Conservation (phyloP, 2,888 invertebrate genomes). For the Epistrophella euchroma region DNA sequence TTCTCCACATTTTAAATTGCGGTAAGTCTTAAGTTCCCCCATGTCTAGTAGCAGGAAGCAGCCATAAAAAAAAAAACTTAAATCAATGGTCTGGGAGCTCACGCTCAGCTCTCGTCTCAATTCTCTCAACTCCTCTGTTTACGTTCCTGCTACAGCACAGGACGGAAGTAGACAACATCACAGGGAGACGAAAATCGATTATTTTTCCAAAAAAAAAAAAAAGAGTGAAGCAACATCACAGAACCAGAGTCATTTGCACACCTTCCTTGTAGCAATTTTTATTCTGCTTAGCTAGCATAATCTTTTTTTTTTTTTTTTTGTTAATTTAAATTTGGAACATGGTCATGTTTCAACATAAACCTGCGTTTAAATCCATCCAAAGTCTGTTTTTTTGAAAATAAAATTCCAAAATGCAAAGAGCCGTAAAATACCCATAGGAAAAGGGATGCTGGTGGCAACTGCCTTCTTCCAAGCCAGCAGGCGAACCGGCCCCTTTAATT, state of each 20-base stretch:
- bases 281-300: conserved; percentile 26
- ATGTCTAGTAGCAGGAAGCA: conserved; percentile 30
- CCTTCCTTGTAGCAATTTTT: conserved; percentile 41
- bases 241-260: conserved; percentile 29
- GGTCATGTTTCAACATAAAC: conserved; percentile 10
- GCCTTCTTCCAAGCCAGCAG: too few species aligned
- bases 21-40: conserved; percentile 56
- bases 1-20: conserved; percentile 41
- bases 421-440: conserved; percentile 23
- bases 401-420: conserved; percentile 29
- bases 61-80: conserved; percentile 32
- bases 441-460: conserved; percentile 41
- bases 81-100: conserved; percentile 46
- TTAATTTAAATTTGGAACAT: conserved; percentile 25
- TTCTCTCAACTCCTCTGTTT: conserved; percentile 39
- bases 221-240: conserved; percentile 51
- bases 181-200: conserved; percentile 74
- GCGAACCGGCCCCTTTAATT: conserved; percentile 55
- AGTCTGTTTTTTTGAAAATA: conserved; percentile 38
- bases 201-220: conserved; percentile 54
- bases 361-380: conserved; percentile 19
- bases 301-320: conserved; percentile 25
- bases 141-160: conserved; percentile 58
- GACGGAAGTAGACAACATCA: conserved; percentile 73
- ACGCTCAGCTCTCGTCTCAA: conserved; percentile 7